Evolutionary conservation across 2,888 invertebrate genomes (phyloP), one percentile per base, ranked within the genome.

Genomic region (Ormyrus pomaceus): DNA sequence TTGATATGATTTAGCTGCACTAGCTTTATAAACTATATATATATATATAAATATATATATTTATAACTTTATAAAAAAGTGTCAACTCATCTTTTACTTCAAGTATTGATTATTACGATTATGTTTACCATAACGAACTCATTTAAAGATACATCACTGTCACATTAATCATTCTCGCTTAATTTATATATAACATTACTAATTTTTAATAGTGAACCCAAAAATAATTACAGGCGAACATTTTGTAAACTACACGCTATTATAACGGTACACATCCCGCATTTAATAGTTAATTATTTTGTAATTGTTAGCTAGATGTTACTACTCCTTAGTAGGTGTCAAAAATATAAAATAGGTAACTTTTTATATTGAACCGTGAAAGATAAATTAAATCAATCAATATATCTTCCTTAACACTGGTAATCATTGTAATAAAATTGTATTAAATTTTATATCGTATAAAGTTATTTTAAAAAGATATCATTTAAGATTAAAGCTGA

Each of bases 1-100:
- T 58, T 79, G 61, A 69, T 77, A 73, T 45, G 53, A 68, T 75
- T 73, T 77, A 73, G 59, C 51, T 77, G 77, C 77, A 77, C 73
- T n/a, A 34, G 71, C 74, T 81, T 69, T 62, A 51, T 77, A 34
- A 34, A 34, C 4, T 34, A 34, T 34, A 34, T 34, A 34, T 34
- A 34, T 34, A 34, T 34, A 34, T 34, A 34, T 34, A 34, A 0
- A 34, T 34, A 34, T 34, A 34, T 34, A 34, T 1, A 11, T 53
- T 61, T 51, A 78, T 72, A 65, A 58, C 34, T 72, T 71, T 74
- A 64, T 65, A 10, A 34, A 6, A 34, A 70, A 45, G 50, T 56
- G 19, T 69, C 50, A 64, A 34, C 7, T 61, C 8, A 34, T 50
- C 5, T 65, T 64, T 10, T 58, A 70, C 55, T 68, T 61, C 11